Base-by-base conservation (phyloP, 1,140 invertebrate species). In the Drosophila ohnishii region DNA sequence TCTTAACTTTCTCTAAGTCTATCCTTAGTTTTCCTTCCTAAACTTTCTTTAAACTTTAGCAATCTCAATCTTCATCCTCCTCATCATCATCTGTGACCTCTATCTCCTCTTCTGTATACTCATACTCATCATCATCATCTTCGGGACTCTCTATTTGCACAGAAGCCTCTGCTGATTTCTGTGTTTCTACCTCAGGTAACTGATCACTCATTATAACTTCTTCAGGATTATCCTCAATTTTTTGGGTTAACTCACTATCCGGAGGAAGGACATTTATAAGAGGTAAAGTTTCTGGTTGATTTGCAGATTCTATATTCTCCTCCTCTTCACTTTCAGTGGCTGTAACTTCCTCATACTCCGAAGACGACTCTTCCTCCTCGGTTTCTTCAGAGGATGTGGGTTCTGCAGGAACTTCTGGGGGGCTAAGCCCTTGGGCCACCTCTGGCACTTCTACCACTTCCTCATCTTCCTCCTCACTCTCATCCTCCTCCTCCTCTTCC, bases 51-150 rank as follows among this genome's bases (percentile, higher is more conserved):
- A 10, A 19, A 5, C 14, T 13, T 22, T 63, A 28, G 51, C 28
- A 47, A 9, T 32, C 42, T 35, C 13, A 53, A 22, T 66, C 76
- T 2, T 74, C 75, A 1, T 76, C 76, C 9, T 75, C 65, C 0
- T 69, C 66, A 0, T 86, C 82, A 14, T 74, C 53, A 30, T 80
- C 80, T 0, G 76, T 80, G 16, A 67, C 67, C 59, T 85, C 78
- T 19, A 50, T 45, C 34, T 88, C 85, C 28, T 80, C 79, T n/a
- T 82, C 83, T 11, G 74, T 86, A 19, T 80, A 87, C 45, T 82
- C 76, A n/a, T 63, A 63, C 8, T 83, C 81, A 2, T 64, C 70
- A 4, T 79, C 76, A 10, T 34, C 45, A 9, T 70, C 74, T 4
- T 61, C 80, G 8, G 56, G 28, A 16, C 28, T 63, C 11, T 47